phyloP scores from a whole-genome alignment of 2,888 invertebrate species.

The Trissolcus japonicus region DNA sequence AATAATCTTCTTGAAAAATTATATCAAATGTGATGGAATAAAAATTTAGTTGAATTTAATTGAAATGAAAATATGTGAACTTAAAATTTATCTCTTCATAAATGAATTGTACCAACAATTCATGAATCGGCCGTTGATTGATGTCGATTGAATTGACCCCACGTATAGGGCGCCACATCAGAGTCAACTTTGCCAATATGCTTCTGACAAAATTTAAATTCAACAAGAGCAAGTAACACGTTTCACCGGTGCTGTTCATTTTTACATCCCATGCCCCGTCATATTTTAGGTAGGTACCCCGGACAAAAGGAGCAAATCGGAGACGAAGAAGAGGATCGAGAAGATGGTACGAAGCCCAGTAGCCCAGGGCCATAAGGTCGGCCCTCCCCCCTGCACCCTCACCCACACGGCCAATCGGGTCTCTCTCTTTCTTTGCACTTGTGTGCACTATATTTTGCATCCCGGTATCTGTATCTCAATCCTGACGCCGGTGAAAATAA shows the following conservation, averaged over 20 bases:
- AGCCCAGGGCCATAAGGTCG: conserved; percentile 75
- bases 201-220: not conserved
- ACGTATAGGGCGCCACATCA: too few species aligned
- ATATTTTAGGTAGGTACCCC: conserved; percentile 50
- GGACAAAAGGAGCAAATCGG: conserved; percentile 53
- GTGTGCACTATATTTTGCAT: conserved; percentile 69
- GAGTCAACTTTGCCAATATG: too few species aligned
- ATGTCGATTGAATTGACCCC: too few species aligned
- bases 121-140: too few species aligned
- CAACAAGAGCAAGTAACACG: not conserved
- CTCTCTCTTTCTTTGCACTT: conserved; percentile 61
- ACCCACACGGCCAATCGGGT: conserved; percentile 64
- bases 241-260: conserved; percentile 14
- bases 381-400: conserved; percentile 71
- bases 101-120: too few species aligned
- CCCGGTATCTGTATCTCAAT: conserved; percentile 73
- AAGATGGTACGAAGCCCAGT: conserved; percentile 72
- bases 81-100: too few species aligned
- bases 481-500: conserved; percentile 64
- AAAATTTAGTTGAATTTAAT: too few species aligned
- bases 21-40: too few species aligned
- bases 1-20: too few species aligned
- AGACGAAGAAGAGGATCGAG: conserved; percentile 58
- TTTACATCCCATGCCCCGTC: conserved; percentile 12
- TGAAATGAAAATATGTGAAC: too few species aligned